These are phyloP conservation scores for Haliaeetus leucogaster DNA, from an alignment of 2,113 vertebrate genomes.

Conservation along the genomic window DNA sequence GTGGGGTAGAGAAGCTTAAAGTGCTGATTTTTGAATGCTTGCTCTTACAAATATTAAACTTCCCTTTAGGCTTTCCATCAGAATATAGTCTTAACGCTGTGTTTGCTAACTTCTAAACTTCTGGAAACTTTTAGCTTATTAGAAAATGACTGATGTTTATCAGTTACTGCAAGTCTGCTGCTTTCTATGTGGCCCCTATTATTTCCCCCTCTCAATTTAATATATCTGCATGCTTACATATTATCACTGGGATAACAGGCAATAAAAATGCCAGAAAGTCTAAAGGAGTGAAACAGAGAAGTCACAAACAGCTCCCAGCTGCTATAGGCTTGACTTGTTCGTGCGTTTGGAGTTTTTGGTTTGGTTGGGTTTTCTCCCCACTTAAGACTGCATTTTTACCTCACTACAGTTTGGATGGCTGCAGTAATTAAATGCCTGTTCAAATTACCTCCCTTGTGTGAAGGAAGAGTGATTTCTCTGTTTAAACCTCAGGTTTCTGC, in stretches of 20 bases:
- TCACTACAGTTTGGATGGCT: neutral
- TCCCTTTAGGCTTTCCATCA: neutral
- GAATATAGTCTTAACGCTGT: neutral
- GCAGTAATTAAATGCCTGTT: slow-evolving; percentile 39
- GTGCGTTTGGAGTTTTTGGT: neutral
- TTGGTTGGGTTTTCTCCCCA: neutral
- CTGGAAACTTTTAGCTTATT: neutral
- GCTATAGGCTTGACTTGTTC: slow-evolving; percentile 4
- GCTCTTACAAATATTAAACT: neutral
- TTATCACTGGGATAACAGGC: slow-evolving; percentile 73
- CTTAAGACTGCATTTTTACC: neutral
- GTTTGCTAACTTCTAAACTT: neutral
- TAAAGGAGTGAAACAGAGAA: slow-evolving; percentile 64
- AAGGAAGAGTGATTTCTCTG: neutral
- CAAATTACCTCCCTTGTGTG: neutral
- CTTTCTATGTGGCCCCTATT: slow-evolving; percentile 27
- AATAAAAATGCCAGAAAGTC: slow-evolving; percentile 75
- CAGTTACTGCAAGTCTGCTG: neutral
- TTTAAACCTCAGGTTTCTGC: neutral
- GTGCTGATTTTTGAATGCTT: neutral
- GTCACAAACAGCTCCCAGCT: slow-evolving; percentile 68
- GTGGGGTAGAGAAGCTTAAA: neutral
- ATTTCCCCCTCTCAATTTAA: slow-evolving; percentile 44
- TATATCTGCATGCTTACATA: slow-evolving; percentile 63
- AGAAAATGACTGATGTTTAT: neutral